Conservation (phyloP, 2,888 invertebrate genomes). For the Phaonia tiefii region DNA sequence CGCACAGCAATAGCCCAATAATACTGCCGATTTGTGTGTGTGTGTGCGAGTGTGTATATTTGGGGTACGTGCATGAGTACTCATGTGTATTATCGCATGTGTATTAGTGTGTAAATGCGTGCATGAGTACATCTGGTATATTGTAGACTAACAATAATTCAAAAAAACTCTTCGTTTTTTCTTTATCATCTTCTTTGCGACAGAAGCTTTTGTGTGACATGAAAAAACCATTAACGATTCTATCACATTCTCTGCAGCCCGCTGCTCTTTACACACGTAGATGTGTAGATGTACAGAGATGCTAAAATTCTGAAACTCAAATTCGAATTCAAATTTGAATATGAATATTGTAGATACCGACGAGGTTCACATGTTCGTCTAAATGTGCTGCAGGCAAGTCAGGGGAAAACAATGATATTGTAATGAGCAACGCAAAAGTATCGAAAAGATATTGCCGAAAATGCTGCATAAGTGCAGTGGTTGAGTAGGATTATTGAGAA, state of each 20-base stretch:
- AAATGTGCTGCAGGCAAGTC: not conserved
- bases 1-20: constrained; percentile 1
- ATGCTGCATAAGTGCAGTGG: constrained; percentile 32
- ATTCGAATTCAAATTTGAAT: constrained; percentile 12
- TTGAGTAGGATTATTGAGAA: constrained; percentile 60
- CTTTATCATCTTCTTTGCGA: constrained; percentile 2
- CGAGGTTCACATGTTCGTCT: not conserved
- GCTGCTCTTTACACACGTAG: not conserved
- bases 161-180: constrained; percentile 36
- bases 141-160: constrained; percentile 57
- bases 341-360: constrained; percentile 1
- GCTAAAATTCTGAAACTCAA: not conserved
- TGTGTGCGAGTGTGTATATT: not conserved
- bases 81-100: not conserved
- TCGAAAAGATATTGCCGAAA: constrained; percentile 14
- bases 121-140: constrained; percentile 6
- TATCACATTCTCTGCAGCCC: constrained; percentile 31
- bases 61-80: not conserved
- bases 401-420: constrained; percentile 29
- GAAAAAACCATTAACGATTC: constrained; percentile 68
- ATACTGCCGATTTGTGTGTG: constrained; percentile 8
- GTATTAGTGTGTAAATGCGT: not conserved
- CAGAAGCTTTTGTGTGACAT: constrained; percentile 64
- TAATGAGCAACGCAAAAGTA: constrained; percentile 23
- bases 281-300: constrained; percentile 3